Evolutionary conservation across 1,140 invertebrate species (phyloP), one percentile per base, ranked within the genome.

Genomic region (Eulimnadia texana): DNA sequence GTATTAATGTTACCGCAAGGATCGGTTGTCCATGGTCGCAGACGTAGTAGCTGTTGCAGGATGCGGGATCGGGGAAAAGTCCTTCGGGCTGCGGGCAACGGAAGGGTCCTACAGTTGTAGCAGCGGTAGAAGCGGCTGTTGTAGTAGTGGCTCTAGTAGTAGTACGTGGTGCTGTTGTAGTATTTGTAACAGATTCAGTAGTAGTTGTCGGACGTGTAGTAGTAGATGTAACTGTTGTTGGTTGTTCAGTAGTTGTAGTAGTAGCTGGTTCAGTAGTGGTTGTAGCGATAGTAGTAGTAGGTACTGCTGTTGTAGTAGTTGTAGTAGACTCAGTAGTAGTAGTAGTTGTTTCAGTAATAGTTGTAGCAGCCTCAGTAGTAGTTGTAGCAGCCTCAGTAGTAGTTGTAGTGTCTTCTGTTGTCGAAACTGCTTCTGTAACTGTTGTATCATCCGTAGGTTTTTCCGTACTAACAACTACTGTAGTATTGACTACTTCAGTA

Each of bases 81-180:
- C 60, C 60, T 20, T 58, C 20, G n/a, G 23, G 22, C 16, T 25
- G 27, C 3, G 60, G 60, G 20, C 60, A 61, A 6, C 25, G 50
- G 20, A 53, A 61, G n/a, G 55, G 28, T 13, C 20, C 3, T 6
- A 22, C 19, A 29, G 55, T 57, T 23, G 28, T 57, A 16, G 55
- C 29, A 1, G 55, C 16, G 10, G 55, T 28, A 2, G 53, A 6
- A 0, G 55, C 29, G 28, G 55, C 20, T 2, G 55, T 28, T 20
- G 55, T 19, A 1, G 24, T 27, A 0, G 55, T 57, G 11, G 55
- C 33, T 33, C 27, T 27, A 2, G 55, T 57, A 2, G 55, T 57
- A 3, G 55, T 28, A 0, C 24, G 25, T 1, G 55, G 55, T 0
- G 55, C 29, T 3, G 55, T 57, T 3, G 55, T 57, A 22, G 28